Evolutionary conservation across 2,797 vertebrate genomes (phyloP), one percentile per base, ranked within the genome.

Genomic region (Natrix natrix): DNA sequence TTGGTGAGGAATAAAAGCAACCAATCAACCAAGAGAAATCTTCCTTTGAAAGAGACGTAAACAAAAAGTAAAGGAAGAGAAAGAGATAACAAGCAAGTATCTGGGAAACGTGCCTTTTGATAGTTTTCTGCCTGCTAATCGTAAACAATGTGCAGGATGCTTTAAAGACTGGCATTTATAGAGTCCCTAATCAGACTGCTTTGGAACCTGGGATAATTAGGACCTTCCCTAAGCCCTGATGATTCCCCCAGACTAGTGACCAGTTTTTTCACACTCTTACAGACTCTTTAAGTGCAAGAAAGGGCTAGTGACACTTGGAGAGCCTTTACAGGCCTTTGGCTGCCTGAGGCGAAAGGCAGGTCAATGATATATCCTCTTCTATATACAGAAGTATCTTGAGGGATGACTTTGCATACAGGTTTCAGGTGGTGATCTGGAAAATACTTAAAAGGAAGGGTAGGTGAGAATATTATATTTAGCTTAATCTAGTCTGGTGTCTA

Each of bases 11-110:
- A 0, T 0, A 90, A 59, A 94, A 91, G 90, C 92, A 95, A 95
- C 93, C 12, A 93, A 88, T 95, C 95, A 95, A 87, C 93, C 93
- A 94, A 96, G 95, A 95, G 95, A 97, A 97, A 96, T 90, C 92
- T 91, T 97, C 94, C 91, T 96, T 97, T 96, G 94, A 94, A 93
- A 94, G 93, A 96, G 96, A 78, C 14, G 12, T 8, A 43, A 28
- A 87, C 24, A 16, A 55, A 59, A 89, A 61, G 52, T 10, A 54
- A 48, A 66, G 12, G n/a, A 14, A 24, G 87, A n/a, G 55, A 63
- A 28, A 32, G 60, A 57, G 10, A 63, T 61, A 43, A 48, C n/a
- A 78, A 11, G 2, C 32, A 90, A 59, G 37, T 52, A 55, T 22
- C 22, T 93, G 10, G 61, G 63, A 88, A 61, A 2, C 1, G 55